These are phyloP conservation scores for Serrognathus titanus DNA, from an alignment of 2,888 invertebrate species.

Conservation along the genomic window DNA sequence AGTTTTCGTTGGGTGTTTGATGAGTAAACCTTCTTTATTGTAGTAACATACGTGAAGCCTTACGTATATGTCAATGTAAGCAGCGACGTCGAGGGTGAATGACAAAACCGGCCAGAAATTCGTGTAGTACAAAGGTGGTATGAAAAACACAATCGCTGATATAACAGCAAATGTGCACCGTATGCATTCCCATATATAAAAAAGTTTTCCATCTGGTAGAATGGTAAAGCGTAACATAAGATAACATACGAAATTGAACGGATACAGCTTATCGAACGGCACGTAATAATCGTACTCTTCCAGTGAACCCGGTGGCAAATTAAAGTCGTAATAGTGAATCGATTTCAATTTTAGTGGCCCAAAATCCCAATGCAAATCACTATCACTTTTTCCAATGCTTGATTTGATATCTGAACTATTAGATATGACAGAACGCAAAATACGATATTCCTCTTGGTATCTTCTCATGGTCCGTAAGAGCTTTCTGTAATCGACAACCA, in stretches of 20 bases:
- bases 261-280: conserved; percentile 22
- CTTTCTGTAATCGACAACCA: conserved; percentile 6
- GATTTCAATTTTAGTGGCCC: too few relatives aligned
- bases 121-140: not conserved
- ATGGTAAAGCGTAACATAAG: conserved; percentile 22
- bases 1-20: conserved; percentile 26
- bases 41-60: conserved; percentile 27
- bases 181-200: conserved; percentile 21
- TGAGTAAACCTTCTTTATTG: conserved; percentile 20
- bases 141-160: conserved; percentile 9
- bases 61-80: conserved; percentile 23
- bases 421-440: too few relatives aligned
- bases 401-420: too few relatives aligned
- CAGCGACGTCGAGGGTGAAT: conserved; percentile 16
- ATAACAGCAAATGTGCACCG: conserved; percentile 20
- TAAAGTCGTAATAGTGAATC: conserved; percentile 7
- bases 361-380: too few relatives aligned
- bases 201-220: conserved; percentile 21
- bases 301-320: conserved; percentile 15
- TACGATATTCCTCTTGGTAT: not conserved
- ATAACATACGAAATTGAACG: conserved; percentile 14
- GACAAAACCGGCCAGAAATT: not conserved
- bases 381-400: too few relatives aligned
- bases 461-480: conserved; percentile 6
- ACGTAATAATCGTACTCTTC: conserved; percentile 27